Evolutionary conservation across 2,113 vertebrate genomes (phyloP), one percentile per base, ranked within the genome.

Genomic region (Polypterus bichir): DNA sequence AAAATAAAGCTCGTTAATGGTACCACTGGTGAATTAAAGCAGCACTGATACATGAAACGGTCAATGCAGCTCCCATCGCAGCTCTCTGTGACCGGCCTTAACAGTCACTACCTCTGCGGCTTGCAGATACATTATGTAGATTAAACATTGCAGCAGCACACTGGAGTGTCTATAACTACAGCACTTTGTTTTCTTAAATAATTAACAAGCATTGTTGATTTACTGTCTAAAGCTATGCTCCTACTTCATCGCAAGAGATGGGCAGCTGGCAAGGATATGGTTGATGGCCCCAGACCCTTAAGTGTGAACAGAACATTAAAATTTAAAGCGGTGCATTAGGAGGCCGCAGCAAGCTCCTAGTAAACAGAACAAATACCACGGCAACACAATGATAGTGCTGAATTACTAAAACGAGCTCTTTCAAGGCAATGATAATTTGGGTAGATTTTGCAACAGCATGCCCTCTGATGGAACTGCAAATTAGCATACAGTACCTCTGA

Each of bases 171-270:
- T 76, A 66, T 71, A 73, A 75, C 71, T 74, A 67, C 73, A 77
- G 70, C 74, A 78, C 77, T 78, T 79, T 79, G 73, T 74, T 75
- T 79, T 67, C 65, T 67, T 79, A 71, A 79, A 79, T 79, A 79
- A 79, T 79, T 77, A 77, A 79, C 76, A 71, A 75, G 76, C 54
- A 48, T 66, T 71, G 73, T 74, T 73, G 71, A 76, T 76, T 76
- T 76, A 76, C 70, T 70, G 65, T 75, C 68, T 74, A 75, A 76
- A 70, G 76, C 72, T 69, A 74, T 74, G 74, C 70, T 72, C 73
- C 66, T 67, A 71, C 72, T 70, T 74, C 72, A 73, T 70, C 66
- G 72, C 61, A 59, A 69, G 70, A 54, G 60, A 67, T 49, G 57
- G 65, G 65, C 68, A 66, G 66, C 68, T 70, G 64, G 65, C 57